A percentile compares a stretch with the other conserved stretches of the same genome.
Conservation (phyloP, 2,797 vertebrate species). For the Ambastaia sidthimunki region DNA sequence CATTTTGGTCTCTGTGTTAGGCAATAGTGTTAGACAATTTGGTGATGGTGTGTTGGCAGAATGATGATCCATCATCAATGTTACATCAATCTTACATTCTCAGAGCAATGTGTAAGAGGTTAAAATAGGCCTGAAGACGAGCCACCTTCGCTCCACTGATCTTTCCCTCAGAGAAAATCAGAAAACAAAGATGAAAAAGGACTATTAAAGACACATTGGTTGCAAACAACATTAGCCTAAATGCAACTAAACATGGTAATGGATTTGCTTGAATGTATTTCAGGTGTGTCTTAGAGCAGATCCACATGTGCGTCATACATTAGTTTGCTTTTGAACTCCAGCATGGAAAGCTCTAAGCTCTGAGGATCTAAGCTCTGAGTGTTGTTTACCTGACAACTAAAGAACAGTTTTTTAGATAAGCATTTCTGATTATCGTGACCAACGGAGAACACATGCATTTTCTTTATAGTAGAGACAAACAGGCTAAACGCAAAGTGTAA, state of each 20-base stretch:
- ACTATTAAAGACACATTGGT: neutral
- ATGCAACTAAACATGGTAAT: neutral
- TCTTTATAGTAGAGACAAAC: constrained; percentile 35
- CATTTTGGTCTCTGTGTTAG: neutral
- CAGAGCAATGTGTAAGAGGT: constrained; percentile 75
- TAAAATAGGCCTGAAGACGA: constrained; percentile 80
- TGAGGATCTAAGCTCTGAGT: constrained; percentile 4
- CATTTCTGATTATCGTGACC: constrained; percentile 23
- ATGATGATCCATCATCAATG: constrained; percentile 63
- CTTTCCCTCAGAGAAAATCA: constrained; percentile 80
- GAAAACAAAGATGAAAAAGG: constrained; percentile 28
- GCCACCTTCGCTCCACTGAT: constrained; percentile 76
- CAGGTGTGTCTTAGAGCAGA: constrained; percentile 4
- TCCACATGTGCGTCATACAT: constrained; percentile 18
- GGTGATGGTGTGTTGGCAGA: constrained; percentile 58
- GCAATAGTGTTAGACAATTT: too few species aligned
- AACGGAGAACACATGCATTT: constrained; percentile 35
- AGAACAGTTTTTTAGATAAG: constrained; percentile 9
- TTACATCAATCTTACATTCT: constrained; percentile 73
- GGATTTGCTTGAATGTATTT: constrained; percentile 9
- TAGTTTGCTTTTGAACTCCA: constrained; percentile 25
- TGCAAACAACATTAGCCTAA: constrained; percentile 2
- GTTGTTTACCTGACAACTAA: constrained; percentile 27
- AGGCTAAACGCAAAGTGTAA: neutral
- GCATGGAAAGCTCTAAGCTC: neutral